Evolutionary conservation across 2,888 invertebrate species (phyloP), one percentile per base, ranked within the genome.

Genomic region (Amorpha juglandis): DNA sequence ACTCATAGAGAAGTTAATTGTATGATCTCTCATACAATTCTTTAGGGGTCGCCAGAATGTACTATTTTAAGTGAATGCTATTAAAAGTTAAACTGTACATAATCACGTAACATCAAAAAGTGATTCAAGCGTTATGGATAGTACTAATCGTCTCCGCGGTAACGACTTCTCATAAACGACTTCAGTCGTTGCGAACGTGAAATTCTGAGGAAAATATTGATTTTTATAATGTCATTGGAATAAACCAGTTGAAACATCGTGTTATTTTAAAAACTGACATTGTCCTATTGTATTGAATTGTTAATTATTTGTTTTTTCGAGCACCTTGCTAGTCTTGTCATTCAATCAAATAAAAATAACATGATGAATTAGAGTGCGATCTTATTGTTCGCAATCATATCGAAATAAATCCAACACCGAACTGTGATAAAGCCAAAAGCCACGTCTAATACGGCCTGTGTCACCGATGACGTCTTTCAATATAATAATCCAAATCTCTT

Each of bases 401-500:
- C 27, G 27, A 27, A 27, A 27, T 27, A 27, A 27, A 27, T 27
- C 4, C 27, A 27, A 27, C 27, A 1, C 27, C 27, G 27, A 27
- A 27, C 27, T 27, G 4, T 27, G 27, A 3, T 27, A 27, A 27
- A 27, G 1, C 1, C 27, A 27, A 27, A 27, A 27, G 27, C 27
- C 27, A 1, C 1, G 1, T 1, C 2, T 27, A 27, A 3, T 27
- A 4, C 27, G 27, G 27, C 2, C 27, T 27, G 27, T 4, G 27
- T 4, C 4, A 27, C 27, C 27, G 4, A 27, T 27, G 27, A 27
- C 2, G 27, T 27, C 27, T 3, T 27, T 27, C 27, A 27, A 27
- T 27, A 27, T 27, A 27, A 27, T 27, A n/a, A n/a, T 27, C 27
- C 27, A 27, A 27, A 27, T 64, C 50, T 66, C 63, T 68, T 65